A percentile compares a stretch with the other conserved stretches of the same genome.
Conservation (phyloP, 2,797 vertebrate species). For the Myotis pilosus region DNA sequence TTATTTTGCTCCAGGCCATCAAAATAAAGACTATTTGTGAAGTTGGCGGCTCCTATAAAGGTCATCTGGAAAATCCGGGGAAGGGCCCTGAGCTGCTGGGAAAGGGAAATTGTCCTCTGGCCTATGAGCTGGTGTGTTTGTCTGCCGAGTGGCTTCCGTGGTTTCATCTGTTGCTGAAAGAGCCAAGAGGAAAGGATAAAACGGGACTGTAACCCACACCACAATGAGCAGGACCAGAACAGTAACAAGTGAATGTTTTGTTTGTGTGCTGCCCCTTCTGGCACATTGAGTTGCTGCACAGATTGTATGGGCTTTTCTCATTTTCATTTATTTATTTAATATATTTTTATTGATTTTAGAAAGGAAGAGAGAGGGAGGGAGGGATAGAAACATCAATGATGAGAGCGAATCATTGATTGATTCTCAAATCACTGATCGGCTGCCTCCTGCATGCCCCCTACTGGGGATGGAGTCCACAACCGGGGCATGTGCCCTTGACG, state of each 20-base stretch:
- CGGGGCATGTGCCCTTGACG: no score
- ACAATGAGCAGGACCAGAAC: background rate
- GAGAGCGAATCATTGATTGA: no score
- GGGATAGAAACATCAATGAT: no score
- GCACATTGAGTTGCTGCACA: background rate
- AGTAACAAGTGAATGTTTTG: slow-evolving; percentile 15
- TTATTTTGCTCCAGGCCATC: slow-evolving; percentile 36
- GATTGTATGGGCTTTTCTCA: background rate
- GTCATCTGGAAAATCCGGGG: slow-evolving; percentile 47
- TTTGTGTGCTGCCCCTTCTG: slow-evolving; percentile 23
- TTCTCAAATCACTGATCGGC: no score
- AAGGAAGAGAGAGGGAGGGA: no score
- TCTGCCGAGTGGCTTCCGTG: slow-evolving; percentile 59
- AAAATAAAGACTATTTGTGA: slow-evolving; percentile 26
- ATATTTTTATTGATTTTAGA: no score
- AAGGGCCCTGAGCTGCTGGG: slow-evolving; percentile 55
- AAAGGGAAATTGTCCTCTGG: slow-evolving; percentile 66
- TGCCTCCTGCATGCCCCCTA: no score
- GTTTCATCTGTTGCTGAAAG: slow-evolving; percentile 59
- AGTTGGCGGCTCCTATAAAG: background rate
- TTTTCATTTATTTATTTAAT: background rate
- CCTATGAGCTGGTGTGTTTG: slow-evolving; percentile 30
- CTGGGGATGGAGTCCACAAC: no score
- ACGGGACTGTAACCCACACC: slow-evolving; percentile 4
- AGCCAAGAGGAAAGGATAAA: slow-evolving; percentile 56